Evolutionary conservation across 2,888 invertebrate genomes (phyloP).

Genomic region (Heliconius aoede): DNA sequence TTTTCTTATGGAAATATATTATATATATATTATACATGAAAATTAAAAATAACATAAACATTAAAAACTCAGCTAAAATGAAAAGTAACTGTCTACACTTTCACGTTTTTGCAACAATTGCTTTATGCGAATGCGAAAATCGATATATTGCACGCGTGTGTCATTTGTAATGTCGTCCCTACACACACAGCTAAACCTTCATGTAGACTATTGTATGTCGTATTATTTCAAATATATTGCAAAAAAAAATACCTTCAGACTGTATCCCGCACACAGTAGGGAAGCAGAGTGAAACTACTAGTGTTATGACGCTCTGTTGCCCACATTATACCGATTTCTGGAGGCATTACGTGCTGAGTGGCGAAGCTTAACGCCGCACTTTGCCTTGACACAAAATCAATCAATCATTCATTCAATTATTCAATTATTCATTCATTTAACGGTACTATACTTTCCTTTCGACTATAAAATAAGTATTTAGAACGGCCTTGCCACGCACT

Average conservation of each 20-base stretch:
- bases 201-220: conserved; percentile 45
- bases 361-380: no score
- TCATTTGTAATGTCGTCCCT: conserved; percentile 47
- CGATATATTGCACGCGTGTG: neutral
- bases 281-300: no score
- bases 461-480: conserved; percentile 45
- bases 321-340: no score
- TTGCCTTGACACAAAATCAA: no score
- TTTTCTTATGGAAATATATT: no score
- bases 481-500: conserved; percentile 18
- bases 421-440: conserved; percentile 62
- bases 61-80: conserved; percentile 7
- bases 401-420: no score
- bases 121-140: conserved; percentile 32
- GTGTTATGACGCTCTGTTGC: no score
- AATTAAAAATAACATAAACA: neutral
- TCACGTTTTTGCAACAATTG: conserved; percentile 31
- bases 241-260: no score
- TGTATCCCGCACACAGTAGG: no score
- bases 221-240: conserved; percentile 23
- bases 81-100: conserved; percentile 20
- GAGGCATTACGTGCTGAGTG: no score
- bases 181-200: no score
- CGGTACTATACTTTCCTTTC: conserved; percentile 67
- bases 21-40: neutral